Evolutionary conservation across 2,888 invertebrate species (phyloP), one percentile per base, ranked within the genome.

Genomic region (Erpobdella octoculata): DNA sequence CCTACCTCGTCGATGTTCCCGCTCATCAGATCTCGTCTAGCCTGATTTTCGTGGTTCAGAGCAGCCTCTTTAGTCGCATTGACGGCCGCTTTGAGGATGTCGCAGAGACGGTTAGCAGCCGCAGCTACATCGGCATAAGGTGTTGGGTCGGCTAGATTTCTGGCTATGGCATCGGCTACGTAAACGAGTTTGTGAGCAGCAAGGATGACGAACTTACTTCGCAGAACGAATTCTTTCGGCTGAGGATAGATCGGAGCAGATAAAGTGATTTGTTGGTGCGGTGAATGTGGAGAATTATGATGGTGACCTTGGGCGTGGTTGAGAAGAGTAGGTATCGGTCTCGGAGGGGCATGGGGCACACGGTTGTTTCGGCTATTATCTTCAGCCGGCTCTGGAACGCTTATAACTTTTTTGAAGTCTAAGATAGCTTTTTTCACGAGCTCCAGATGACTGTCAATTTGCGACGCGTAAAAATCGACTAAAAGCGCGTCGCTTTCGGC

Each of bases 121-220:
- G 90, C 89, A 0, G 92, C 92, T 53, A 95, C 89, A 76, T 89
- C 89, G 35, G 91, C 89, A 41, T 94, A 90, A 5, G 91, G 89
- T 80, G 91, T 25, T 75, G 81, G 81, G 79, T 90, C 88, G 36
- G 88, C 87, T 59, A 93, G 87, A 83, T 92, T 92, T 78, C 91
- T 88, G 82, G 93, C 90, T 36, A 95, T 90, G 66, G 91, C 92
- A 85, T 96, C 95, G 68, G 94, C 94, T 74, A 94, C 93, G 81
- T 92, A 91, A 28, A 96, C 92, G 79, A 96, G 86, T 82, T 93
- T 89, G 81, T 95, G 94, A 35, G 93, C 94, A 81, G 91, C 91
- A 66, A 96, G 86, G 41, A 95, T 91, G 12, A 96, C 93, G 83
- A 93, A 93, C 83, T 95, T 95, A 70, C 92, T 91, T 81, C 93